Base-by-base conservation (phyloP, 2,113 vertebrate species). In the Passer montanus region DNA sequence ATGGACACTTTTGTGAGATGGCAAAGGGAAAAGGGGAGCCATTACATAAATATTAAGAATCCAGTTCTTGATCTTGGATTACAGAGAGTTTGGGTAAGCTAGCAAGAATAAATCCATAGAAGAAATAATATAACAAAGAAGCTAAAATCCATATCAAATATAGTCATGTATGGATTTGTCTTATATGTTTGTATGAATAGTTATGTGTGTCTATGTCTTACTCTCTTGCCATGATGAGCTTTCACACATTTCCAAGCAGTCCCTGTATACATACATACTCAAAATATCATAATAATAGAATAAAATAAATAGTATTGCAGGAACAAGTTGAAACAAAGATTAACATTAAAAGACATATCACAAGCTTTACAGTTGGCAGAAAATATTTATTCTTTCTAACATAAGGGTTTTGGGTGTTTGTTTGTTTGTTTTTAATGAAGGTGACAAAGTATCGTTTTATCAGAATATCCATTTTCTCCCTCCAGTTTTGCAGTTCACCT, bases 401-500 rank as follows among this genome's bases (percentile, higher is more conserved):
- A 24, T 63, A 15, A 5, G 2, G 4, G 1, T 7, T n/a, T 13
- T 3, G 10, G 7, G 6, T 19, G 37, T 16, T 47, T 11, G 7
- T n/a, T 44, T 22, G 4, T 31, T 82, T 75, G 23, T 75, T 55
- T 58, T 22, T 18, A 39, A 53, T 63, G 5, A 46, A 75, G 39
- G 3, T 44, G 16, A 19, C 16, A 26, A 3, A 11, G 3, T 62
- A 27, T 69, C 7, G 24, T 23, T 58, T 28, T n/a, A 46, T 35
- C 27, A 69, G 26, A 69, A 80, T 69, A 89, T 16, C 2, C 43
- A 4, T 63, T 26, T 1, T 46, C 7, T 47, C 30, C 35, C 35
- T 70, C 17, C 5, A n/a, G 19, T 60, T 86, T 69, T 83, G 19
- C 24, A 69, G 17, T 58, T 88, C 33, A 56, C 41, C 67, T 76